These are phyloP conservation scores for Oryzias woworae DNA, from an alignment of 2,113 vertebrate genomes.

Conservation along the genomic window DNA sequence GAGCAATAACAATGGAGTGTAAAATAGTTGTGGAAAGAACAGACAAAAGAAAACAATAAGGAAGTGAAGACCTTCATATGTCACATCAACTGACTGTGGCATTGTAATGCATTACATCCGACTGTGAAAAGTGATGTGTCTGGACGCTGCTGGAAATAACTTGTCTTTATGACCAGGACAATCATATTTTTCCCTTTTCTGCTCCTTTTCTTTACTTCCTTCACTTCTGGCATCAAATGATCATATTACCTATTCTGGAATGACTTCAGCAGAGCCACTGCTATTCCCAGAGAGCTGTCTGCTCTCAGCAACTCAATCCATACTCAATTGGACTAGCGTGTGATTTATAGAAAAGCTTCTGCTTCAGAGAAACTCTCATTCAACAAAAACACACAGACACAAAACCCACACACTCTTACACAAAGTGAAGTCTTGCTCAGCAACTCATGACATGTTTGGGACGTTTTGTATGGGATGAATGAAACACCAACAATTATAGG, in stretches of 20 bases:
- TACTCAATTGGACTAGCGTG: conserved; percentile 73
- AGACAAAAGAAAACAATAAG: conserved; percentile 22
- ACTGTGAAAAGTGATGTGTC: conserved; percentile 66
- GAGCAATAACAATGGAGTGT: too few relatives aligned
- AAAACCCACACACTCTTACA: conserved; percentile 38
- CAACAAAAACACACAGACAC: conserved; percentile 36
- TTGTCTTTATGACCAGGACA: conserved; percentile 74
- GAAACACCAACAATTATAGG: too few relatives aligned
- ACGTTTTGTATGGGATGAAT: conserved; percentile 5
- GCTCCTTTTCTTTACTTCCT: conserved; percentile 50
- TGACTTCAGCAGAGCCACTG: conserved; percentile 79
- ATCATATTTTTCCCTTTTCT: conserved; percentile 59
- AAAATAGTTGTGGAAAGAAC: too few relatives aligned
- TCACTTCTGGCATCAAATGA: conserved; percentile 68
- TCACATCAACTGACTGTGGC: conserved; percentile 51
- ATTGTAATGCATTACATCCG: conserved; percentile 61
- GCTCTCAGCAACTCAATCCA: conserved; percentile 80
- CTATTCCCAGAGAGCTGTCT: conserved; percentile 78
- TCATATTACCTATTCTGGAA: conserved; percentile 82
- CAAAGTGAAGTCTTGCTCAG: conserved; percentile 59
- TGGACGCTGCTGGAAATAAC: conserved; percentile 69
- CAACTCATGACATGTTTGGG: conserved; percentile 53
- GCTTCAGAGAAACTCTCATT: conserved; percentile 51
- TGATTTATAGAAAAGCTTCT: conserved; percentile 77
- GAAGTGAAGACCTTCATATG: conserved; percentile 34